phyloP scores from a whole-genome alignment of 2,113 vertebrate species.

The Petrocephalus zakoni region DNA sequence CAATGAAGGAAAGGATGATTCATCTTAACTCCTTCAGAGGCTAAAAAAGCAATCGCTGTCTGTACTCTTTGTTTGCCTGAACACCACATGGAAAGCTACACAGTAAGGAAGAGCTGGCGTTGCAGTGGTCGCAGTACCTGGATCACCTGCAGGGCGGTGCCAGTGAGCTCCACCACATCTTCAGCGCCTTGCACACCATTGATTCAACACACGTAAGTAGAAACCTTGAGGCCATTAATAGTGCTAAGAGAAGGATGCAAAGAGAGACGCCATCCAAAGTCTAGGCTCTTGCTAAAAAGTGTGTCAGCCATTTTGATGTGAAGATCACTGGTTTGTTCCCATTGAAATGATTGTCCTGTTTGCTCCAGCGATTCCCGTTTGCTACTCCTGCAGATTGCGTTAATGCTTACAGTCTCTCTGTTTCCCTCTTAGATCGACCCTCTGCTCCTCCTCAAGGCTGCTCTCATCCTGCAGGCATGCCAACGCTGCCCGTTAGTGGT shows the following conservation, averaged over 20 bases:
- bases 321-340: not conserved
- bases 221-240: not conserved
- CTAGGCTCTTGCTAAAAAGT: not conserved
- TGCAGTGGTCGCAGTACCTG: constrained; percentile 71
- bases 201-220: constrained; percentile 74
- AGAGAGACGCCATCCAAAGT: not conserved
- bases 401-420: not conserved
- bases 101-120: constrained; percentile 56
- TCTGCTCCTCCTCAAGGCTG: constrained; percentile 83
- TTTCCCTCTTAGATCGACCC: constrained; percentile 75
- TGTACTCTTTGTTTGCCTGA: not conserved
- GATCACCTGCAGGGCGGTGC: constrained; percentile 67
- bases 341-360: not conserved
- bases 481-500: constrained; percentile 74
- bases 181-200: constrained; percentile 76
- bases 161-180: constrained; percentile 72
- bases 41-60: not conserved
- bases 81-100: constrained; percentile 39
- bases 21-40: not conserved
- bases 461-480: constrained; percentile 87
- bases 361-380: not conserved
- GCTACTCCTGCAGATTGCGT: not conserved
- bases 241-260: not conserved
- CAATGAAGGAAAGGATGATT: not conserved
- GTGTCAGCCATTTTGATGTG: not conserved